Evolutionary conservation across 2,888 invertebrate species (phyloP).

Genomic region (Drosophila prostipennis): DNA sequence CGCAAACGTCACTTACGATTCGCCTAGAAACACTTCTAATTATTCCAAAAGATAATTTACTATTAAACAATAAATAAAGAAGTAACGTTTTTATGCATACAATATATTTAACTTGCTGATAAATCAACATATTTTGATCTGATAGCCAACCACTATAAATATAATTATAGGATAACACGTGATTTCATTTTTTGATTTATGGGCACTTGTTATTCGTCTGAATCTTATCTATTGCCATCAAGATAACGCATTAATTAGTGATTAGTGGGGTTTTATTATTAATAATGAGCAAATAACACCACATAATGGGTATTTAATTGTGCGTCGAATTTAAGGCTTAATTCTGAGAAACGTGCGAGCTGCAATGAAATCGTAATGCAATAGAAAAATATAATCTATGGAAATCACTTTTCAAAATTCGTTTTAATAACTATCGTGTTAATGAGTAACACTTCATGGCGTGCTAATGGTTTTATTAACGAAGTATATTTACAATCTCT

Average conservation of each 20-base stretch:
- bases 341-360: not conserved
- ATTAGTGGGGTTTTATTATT: not conserved
- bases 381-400: not conserved
- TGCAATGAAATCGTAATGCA: not conserved
- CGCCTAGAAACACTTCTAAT: not conserved
- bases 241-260: slow-evolving; percentile 13
- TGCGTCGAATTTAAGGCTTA: not conserved
- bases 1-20: not conserved
- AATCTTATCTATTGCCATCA: slow-evolving; percentile 15
- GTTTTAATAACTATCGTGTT: not conserved
- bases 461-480: slow-evolving; percentile 4
- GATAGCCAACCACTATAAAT: not conserved
- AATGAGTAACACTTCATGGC: not conserved
- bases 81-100: too few species aligned
- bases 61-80: not conserved
- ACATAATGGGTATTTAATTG: slow-evolving; percentile 9
- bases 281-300: slow-evolving; percentile 2
- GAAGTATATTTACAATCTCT: not conserved
- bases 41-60: not conserved
- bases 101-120: not conserved
- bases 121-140: slow-evolving; percentile 2
- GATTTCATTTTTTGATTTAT: slow-evolving; percentile 9
- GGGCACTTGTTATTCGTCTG: not conserved
- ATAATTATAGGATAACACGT: slow-evolving; percentile 7
- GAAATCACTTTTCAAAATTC: too few species aligned